phyloP scores from a whole-genome alignment of 1,140 invertebrate genomes.

The Drosophila arizonae region DNA sequence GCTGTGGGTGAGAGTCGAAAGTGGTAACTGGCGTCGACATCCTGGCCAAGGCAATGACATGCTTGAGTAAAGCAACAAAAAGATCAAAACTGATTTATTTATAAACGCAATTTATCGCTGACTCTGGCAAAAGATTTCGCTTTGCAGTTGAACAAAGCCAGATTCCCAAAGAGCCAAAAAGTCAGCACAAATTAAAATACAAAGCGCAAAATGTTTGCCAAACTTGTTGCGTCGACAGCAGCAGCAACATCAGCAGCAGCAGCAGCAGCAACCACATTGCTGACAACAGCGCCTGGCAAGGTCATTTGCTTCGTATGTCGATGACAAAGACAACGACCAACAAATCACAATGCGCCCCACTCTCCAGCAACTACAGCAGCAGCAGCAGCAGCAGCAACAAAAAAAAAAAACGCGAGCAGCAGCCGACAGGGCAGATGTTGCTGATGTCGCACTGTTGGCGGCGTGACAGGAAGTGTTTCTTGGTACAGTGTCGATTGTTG shows the following conservation, averaged over 20 bases:
- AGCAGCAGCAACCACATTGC: neutral
- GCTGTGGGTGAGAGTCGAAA: conserved; percentile 18
- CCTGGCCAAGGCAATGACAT: conserved; percentile 49
- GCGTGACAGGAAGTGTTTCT: conserved; percentile 72
- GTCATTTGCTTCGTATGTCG: conserved; percentile 76
- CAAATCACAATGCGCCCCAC: conserved; percentile 24
- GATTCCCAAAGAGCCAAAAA: conserved; percentile 5
- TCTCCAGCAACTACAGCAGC: neutral
- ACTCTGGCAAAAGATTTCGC: conserved; percentile 57
- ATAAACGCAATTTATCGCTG: conserved; percentile 76
- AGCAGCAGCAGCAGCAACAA: no score
- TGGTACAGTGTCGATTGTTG: conserved; percentile 38
- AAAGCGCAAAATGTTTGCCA: conserved; percentile 71
- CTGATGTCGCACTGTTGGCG: conserved; percentile 32
- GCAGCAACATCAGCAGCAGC: conserved; percentile 21
- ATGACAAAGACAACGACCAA: conserved; percentile 68
- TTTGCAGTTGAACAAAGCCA: conserved; percentile 55
- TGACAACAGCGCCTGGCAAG: conserved; percentile 48
- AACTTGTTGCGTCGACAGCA: conserved; percentile 65
- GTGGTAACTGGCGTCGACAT: conserved; percentile 59
- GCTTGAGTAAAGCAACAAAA: conserved; percentile 20
- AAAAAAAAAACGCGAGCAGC: conserved; percentile 9
- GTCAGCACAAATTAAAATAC: conserved; percentile 53
- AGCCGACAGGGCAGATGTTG: conserved; percentile 51
- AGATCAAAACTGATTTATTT: conserved; percentile 72